Evolutionary conservation across 2,113 vertebrate species (phyloP).

Genomic region (Oreotragus oreotragus): DNA sequence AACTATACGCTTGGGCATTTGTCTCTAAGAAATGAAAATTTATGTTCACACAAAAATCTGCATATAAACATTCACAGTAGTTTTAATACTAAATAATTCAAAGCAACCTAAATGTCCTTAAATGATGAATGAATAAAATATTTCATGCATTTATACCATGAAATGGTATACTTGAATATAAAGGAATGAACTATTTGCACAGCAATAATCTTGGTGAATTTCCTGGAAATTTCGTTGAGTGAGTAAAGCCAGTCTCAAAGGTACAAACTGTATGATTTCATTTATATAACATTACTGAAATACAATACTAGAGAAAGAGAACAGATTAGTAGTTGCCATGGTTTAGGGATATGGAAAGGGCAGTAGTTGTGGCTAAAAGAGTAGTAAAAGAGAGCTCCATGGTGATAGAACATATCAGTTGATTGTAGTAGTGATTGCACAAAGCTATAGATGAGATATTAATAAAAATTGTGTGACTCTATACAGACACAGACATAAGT

Average conservation of each 20-base stretch:
- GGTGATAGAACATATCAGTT: neutral
- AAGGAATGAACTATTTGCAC: neutral
- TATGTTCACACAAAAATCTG: neutral
- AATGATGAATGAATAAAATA: neutral
- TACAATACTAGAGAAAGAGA: neutral
- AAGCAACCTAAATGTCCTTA: neutral
- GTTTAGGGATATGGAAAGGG: neutral
- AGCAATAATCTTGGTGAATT: neutral
- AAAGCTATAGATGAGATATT: neutral
- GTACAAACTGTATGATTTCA: neutral
- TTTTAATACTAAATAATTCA: neutral
- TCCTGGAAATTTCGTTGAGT: neutral
- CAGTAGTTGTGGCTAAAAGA: neutral
- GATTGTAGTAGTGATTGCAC: neutral
- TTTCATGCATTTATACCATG: neutral
- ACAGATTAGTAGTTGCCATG: neutral
- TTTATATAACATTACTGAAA: neutral
- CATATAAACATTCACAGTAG: neutral
- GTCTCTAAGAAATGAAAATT: neutral
- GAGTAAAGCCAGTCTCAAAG: neutral
- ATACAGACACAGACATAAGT: neutral
- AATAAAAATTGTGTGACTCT: neutral
- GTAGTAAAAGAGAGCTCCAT: neutral
- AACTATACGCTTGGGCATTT: neutral
- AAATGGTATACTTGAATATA: neutral